phyloP scores from a whole-genome alignment of 1,140 invertebrate species.

The Lethrus apterus region DNA sequence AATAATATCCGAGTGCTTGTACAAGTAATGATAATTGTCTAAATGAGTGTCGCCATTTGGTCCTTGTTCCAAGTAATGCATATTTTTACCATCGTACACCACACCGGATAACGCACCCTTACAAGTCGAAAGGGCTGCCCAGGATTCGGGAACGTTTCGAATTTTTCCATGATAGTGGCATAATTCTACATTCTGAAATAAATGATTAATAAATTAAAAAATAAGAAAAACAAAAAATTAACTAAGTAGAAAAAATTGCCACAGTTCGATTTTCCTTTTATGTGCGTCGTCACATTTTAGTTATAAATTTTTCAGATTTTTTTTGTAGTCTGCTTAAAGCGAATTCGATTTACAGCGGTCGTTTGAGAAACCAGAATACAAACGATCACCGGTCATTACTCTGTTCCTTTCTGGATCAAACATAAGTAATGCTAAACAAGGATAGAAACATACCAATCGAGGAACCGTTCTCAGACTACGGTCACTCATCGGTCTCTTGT shows the following conservation, averaged over 20 bases:
- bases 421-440: no score
- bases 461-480: no score
- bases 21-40: conserved; percentile 53
- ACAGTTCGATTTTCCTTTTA: no score
- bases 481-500: no score
- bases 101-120: conserved; percentile 65
- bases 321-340: no score
- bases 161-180: conserved; percentile 81
- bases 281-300: no score
- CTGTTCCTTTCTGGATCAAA: no score
- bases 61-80: conserved; percentile 64
- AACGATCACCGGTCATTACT: no score
- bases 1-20: conserved; percentile 61
- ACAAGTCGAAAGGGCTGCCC: conserved; percentile 83
- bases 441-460: no score
- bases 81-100: conserved; percentile 68
- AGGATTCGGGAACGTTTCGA: conserved; percentile 60
- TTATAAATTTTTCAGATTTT: no score
- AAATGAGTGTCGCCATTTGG: conserved; percentile 38
- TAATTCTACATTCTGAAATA: conserved; percentile 42
- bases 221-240: background rate
- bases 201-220: background rate
- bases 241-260: background rate
- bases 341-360: no score
- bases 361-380: no score